These are phyloP conservation scores for Magallana angulata DNA, from an alignment of 1,140 invertebrate genomes.

Conservation along the genomic window DNA sequence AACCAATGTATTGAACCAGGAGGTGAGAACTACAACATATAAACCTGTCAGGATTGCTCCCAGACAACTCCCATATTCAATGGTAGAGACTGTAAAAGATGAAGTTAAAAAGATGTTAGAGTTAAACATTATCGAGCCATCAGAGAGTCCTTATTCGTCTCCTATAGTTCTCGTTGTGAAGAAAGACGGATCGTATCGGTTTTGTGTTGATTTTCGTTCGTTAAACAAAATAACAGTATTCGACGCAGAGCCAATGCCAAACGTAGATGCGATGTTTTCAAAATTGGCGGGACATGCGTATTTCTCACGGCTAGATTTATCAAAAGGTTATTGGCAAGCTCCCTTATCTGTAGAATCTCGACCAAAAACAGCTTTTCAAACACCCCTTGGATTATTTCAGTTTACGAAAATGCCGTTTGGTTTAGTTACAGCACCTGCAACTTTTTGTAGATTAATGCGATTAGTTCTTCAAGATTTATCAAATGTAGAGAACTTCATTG, in stretches of 20 bases:
- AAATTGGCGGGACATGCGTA: conserved; percentile 44
- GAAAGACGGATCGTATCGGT: conserved; percentile 77
- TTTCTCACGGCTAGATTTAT: conserved; percentile 51
- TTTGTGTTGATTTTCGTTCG: conserved; percentile 80
- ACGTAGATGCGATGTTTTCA: conserved; percentile 77
- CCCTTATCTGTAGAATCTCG: conserved; percentile 37
- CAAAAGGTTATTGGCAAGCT: conserved; percentile 56
- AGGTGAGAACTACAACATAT: conserved; percentile 49
- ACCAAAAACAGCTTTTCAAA: conserved; percentile 27
- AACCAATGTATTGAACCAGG: conserved; percentile 50
- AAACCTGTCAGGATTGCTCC: conserved; percentile 47
- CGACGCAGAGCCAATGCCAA: conserved; percentile 81
- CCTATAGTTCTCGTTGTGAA: conserved; percentile 80
- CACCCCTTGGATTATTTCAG: conserved; percentile 54
- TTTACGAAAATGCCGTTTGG: conserved; percentile 80
- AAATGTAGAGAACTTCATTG: conserved; percentile 57
- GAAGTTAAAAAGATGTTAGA: conserved; percentile 59
- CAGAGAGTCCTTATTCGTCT: conserved; percentile 66
- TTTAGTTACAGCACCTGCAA: conserved; percentile 75
- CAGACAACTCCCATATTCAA: conserved; percentile 48
- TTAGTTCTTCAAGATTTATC: neutral
- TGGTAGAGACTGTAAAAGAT: conserved; percentile 51
- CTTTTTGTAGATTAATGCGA: conserved; percentile 80
- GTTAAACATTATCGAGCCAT: conserved; percentile 65
- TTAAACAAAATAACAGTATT: conserved; percentile 79